Base-by-base conservation (phyloP, 2,113 vertebrate species). In the Astatoreochromis straeleni region DNA sequence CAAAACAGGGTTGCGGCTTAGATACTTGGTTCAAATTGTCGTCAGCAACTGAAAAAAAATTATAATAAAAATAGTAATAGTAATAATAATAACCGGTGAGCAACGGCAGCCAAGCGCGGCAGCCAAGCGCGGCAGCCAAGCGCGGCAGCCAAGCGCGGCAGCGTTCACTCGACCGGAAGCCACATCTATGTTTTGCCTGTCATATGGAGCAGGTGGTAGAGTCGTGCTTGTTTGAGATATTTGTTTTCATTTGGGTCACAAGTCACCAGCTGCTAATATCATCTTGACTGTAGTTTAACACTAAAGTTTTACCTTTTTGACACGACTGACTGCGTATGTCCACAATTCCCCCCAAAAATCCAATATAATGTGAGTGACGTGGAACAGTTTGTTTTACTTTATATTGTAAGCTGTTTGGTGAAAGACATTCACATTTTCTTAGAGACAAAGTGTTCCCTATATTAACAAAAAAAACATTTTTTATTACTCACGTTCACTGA, bases 401-500 rank as follows among this genome's bases (percentile, higher is more conserved):
- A 42, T n/a, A 6, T 29, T n/a, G 0, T 21, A 0, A 13, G 19
- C 5, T 68, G 40, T 24, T 54, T 45, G 12, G 53, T 49, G 57
- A n/a, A 63, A 49, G 45, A 51, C 40, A 13, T 65, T 33, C 11
- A 24, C 21, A 35, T n/a, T 45, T 38, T 54, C 21, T 55, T 10
- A 49, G 53, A 19, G 24, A 60, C 7, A 73, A 78, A 21, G 11
- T 16, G 9, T 31, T 49, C 45, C 24, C 24, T 49, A 19, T 49
- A 11, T 49, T 75, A 1, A 45, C 1, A 12, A 24, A 38, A 14
- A 79, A 6, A 0, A 0, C 16, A 9, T 3, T 53, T 40, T 42
- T 35, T 29, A 81, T 45, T 95, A 98, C 98, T 97, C 93, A 99
- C 99, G 91, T 54, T 98, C 97, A 73, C 96, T 97, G 84, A 99